phyloP scores from a whole-genome alignment of 2,888 invertebrate genomes.

The Polyommatus icarus region DNA sequence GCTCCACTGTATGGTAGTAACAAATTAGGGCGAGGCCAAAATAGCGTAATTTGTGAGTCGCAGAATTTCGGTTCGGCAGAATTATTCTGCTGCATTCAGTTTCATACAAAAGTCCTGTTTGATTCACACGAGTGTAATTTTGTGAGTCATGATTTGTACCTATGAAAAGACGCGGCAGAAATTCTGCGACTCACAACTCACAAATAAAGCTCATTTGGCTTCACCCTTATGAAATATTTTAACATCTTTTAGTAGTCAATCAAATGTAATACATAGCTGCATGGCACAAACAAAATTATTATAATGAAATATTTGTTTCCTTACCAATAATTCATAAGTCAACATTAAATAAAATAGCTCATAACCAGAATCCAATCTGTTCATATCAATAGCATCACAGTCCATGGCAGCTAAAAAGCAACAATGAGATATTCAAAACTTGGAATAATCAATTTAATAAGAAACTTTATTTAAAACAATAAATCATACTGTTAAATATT shows the following conservation, averaged over 20 bases:
- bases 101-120: too few relatives aligned
- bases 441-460: not conserved
- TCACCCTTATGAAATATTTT: too few relatives aligned
- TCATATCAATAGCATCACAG: conserved; percentile 61
- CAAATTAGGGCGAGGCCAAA: not conserved
- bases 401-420: conserved; percentile 64
- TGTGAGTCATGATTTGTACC: too few relatives aligned
- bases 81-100: too few relatives aligned
- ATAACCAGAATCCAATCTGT: conserved; percentile 65
- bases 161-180: too few relatives aligned
- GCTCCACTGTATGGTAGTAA: not conserved
- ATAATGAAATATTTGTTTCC: conserved; percentile 39
- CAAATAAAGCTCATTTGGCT: too few relatives aligned
- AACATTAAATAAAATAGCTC: conserved; percentile 67
- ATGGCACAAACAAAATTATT: too few relatives aligned
- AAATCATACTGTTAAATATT: too few relatives aligned
- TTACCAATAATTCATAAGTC: conserved; percentile 65
- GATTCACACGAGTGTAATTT: too few relatives aligned
- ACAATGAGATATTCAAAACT: not conserved
- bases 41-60: too few relatives aligned
- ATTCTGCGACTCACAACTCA: too few relatives aligned
- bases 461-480: not conserved
- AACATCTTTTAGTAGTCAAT: not conserved
- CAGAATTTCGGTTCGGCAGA: too few relatives aligned
- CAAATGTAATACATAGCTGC: not conserved